These are phyloP conservation scores for Ardeotis arabs DNA, from an alignment of 2,113 vertebrate species.

Conservation along the genomic window DNA sequence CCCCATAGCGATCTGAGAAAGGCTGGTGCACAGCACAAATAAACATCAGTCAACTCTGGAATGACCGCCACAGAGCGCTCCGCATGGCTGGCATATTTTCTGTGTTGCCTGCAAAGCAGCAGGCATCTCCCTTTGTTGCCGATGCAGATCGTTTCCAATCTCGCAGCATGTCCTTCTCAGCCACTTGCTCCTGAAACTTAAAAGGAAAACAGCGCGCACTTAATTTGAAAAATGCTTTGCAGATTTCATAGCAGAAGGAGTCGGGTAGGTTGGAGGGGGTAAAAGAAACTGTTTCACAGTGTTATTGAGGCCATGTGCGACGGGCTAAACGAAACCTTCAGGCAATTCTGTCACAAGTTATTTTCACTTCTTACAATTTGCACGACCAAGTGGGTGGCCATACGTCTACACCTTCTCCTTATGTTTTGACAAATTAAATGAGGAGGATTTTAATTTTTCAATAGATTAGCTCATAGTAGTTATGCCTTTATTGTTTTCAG, in stretches of 20 bases:
- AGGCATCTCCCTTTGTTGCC: constrained; percentile 53
- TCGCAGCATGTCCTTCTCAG: constrained; percentile 41
- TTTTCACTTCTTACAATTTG: constrained; percentile 74
- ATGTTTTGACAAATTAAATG: constrained; percentile 66
- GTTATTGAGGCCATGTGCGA: constrained; percentile 78
- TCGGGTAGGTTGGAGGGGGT: constrained; percentile 7
- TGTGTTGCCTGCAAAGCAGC: constrained; percentile 45
- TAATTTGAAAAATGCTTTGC: constrained; percentile 69
- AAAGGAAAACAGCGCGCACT: constrained; percentile 63
- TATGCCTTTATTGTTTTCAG: constrained; percentile 71
- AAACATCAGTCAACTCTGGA: constrained; percentile 4
- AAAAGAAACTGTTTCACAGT: constrained; percentile 41
- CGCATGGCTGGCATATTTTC: constrained; percentile 48
- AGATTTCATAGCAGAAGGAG: constrained; percentile 51
- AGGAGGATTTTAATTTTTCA: constrained; percentile 45
- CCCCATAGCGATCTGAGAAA: not conserved
- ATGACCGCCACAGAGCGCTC: not conserved
- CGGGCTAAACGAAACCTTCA: constrained; percentile 62
- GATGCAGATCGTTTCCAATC: constrained; percentile 41
- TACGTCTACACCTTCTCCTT: constrained; percentile 58
- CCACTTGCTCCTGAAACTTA: constrained; percentile 68
- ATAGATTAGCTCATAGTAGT: constrained; percentile 27
- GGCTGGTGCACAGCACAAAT: constrained; percentile 15
- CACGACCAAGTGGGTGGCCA: constrained; percentile 73
- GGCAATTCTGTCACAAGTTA: constrained; percentile 61